Evolutionary conservation across 1,140 invertebrate genomes (phyloP).

Genomic region (Musca domestica): DNA sequence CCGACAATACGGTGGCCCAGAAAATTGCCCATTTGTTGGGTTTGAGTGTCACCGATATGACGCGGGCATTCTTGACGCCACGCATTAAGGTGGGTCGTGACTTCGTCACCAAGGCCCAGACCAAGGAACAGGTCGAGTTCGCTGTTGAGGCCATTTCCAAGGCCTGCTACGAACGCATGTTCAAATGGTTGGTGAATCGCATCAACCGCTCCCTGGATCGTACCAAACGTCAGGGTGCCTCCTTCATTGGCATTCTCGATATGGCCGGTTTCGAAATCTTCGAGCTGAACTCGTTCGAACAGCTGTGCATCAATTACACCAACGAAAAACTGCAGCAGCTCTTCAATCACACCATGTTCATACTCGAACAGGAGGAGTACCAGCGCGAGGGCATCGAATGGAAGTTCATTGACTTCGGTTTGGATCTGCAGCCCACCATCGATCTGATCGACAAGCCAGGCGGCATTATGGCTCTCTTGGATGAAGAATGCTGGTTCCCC

Average conservation of each 20-base stretch:
- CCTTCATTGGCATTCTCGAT: constrained; percentile 99
- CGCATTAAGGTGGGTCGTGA: constrained; percentile 98
- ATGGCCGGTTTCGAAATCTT: constrained; percentile 99
- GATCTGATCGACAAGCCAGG: constrained; percentile 99
- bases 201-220: constrained; percentile 96
- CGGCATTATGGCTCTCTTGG: constrained; percentile 96
- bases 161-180: constrained; percentile 97
- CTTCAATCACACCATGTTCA: constrained; percentile 99
- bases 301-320: constrained; percentile 99
- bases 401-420: constrained; percentile 99
- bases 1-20: constrained; percentile 97
- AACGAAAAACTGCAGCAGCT: constrained; percentile 99
- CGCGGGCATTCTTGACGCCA: constrained; percentile 95
- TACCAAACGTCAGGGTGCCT: constrained; percentile 96
- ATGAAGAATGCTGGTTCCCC: constrained; percentile 99
- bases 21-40: constrained; percentile 94
- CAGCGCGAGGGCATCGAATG: constrained; percentile 99
- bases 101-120: constrained; percentile 98
- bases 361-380: constrained; percentile 99
- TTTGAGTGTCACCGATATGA: constrained; percentile 93
- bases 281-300: constrained; percentile 97
- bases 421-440: constrained; percentile 98
- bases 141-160: constrained; percentile 98
- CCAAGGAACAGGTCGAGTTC: constrained; percentile 99
- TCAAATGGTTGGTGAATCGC: constrained; percentile 96